phyloP scores from a whole-genome alignment of 2,797 vertebrate genomes.

The Aotus griseimembra region DNA sequence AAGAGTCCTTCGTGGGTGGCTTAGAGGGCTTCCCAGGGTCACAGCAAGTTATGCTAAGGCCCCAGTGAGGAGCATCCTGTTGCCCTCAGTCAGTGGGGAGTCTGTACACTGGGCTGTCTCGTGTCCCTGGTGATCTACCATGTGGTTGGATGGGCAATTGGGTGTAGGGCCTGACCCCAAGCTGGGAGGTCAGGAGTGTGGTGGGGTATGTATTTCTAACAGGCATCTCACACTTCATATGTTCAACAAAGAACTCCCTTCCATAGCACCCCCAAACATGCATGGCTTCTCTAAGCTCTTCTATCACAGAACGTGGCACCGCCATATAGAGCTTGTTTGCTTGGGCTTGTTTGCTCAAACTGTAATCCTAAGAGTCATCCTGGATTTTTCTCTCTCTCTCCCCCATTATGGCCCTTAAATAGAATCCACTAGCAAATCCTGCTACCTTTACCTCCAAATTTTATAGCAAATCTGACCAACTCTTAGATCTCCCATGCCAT shows the following conservation, averaged over 20 bases:
- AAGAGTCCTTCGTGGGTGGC: neutral
- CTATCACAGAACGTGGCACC: neutral
- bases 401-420: neutral
- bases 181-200: neutral
- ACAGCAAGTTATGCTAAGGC: neutral
- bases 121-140: neutral
- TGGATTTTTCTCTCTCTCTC: neutral
- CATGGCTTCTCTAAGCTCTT: neutral
- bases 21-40: neutral
- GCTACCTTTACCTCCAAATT: neutral
- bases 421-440: neutral
- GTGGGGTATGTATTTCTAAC: neutral
- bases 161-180: neutral
- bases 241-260: neutral
- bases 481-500: rapidly evolving
- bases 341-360: neutral
- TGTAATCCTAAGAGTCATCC: neutral
- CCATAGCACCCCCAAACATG: neutral
- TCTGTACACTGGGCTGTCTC: neutral
- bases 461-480: neutral
- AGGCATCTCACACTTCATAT: neutral
- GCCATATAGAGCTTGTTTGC: neutral
- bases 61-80: neutral
- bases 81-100: neutral
- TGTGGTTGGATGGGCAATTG: rapidly evolving